Percentiles rank a stretch among this genome's conserved stretches.
phyloP scores from a whole-genome alignment of 2,888 invertebrate species.

The Coecobrya sp. region DNA sequence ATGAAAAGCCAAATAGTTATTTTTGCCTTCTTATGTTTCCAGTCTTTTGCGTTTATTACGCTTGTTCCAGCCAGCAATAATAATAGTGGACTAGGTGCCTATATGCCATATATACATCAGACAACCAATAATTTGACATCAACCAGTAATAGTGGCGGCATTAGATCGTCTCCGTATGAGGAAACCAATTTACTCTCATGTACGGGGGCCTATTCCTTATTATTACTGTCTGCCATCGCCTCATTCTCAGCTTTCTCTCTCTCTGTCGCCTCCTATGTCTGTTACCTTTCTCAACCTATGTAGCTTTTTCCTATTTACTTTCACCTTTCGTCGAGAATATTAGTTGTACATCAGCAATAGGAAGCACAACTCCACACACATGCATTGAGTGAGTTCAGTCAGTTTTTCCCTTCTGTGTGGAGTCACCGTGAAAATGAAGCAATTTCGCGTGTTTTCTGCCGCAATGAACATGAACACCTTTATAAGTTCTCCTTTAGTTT shows the following conservation, averaged over 20 bases:
- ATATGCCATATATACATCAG: not conserved
- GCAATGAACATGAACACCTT: constrained; percentile 76
- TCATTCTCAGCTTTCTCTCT: not conserved
- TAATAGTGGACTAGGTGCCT: not conserved
- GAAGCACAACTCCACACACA: not conserved
- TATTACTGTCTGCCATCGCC: not conserved
- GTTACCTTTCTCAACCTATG: constrained; percentile 27
- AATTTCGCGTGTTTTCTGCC: constrained; percentile 83
- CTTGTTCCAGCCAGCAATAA: not conserved
- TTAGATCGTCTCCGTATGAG: not conserved
- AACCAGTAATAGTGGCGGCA: not conserved
- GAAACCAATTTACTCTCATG: constrained; percentile 22
- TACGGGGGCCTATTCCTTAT: not conserved
- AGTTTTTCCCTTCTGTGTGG: constrained; percentile 57
- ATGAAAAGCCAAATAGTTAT: not conserved
- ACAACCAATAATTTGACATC: constrained; percentile 17
- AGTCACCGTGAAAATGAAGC: constrained; percentile 83
- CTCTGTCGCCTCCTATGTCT: not conserved
- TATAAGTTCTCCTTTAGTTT: constrained; percentile 59
- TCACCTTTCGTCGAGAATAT: constrained; percentile 72
- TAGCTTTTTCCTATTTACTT: constrained; percentile 34
- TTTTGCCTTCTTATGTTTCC: not conserved
- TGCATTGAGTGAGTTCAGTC: not conserved
- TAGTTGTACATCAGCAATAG: constrained; percentile 34
- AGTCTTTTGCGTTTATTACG: not conserved